Base-by-base conservation (phyloP, 2,888 invertebrate genomes). In the Eumacrocentrus americanus region DNA sequence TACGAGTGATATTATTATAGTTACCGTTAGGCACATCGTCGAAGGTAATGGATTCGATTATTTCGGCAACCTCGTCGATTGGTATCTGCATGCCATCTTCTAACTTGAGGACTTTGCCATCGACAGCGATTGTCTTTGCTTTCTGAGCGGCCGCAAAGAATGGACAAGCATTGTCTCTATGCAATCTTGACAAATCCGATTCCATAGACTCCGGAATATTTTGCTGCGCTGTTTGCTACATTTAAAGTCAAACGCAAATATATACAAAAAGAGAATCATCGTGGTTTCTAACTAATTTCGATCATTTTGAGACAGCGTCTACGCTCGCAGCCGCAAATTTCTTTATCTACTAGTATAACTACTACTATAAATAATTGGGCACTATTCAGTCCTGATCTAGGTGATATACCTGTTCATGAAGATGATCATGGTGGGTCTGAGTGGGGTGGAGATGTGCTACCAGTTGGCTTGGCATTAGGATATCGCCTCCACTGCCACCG, bases 381-480 rank as follows among this genome's bases (percentile, higher is more conserved):
- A 2, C 20, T 42, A 18, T 16, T 42, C 18, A 42, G 18, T 9
- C n/a, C n/a, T 42, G 20, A 18, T 9, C 2, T 22, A 23, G 46
- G 18, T 44, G 42, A 56, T 63, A 46, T 73, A 78, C 78, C 75
- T 76, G 77, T 53, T 67, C 73, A 53, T 74, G 74, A 51, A 76
- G 71, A 69, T 74, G 63, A 18, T 58, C 62, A 53, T 65, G 73
- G 55, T 75, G 76, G 52, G 70, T 69, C 62, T 76, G 74, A 38
- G 75, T 69, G 50, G 78, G 83, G 78, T 87, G 87, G 69, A 87
- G 82, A 78, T 87, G 86, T 20, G 85, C 84, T 75, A 87, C 83
- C 77, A 86, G 83, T 60, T 86, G 85, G 75, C 84, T 84, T 67
- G 86, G 82, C 82, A 85, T 85, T 67, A 75, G 65, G 66, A 74